A percentile compares a stretch with the other conserved stretches of the same genome.
Conservation (phyloP, 1,140 invertebrate species). For the Drosophila rufa region DNA sequence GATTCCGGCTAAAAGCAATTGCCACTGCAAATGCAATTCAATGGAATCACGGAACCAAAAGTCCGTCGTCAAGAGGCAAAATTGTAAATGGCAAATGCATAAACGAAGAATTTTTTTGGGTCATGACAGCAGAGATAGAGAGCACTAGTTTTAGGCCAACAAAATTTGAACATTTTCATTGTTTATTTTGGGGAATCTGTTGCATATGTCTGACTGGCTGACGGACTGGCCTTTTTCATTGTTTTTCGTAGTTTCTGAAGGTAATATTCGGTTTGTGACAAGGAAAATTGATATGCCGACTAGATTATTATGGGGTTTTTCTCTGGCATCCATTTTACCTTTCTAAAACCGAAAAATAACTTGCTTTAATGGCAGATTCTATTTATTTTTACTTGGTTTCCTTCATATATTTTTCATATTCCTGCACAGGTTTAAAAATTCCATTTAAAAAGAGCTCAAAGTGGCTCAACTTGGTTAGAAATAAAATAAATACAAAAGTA, state of each 20-base stretch:
- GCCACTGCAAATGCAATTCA: conserved; percentile 35
- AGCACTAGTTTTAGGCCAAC: conserved; percentile 5
- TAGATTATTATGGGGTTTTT: no score
- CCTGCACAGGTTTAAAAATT: conserved; percentile 27
- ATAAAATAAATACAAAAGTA: conserved; percentile 18
- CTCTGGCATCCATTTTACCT: no score
- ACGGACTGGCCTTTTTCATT: background rate
- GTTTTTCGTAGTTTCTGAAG: background rate
- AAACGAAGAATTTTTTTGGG: conserved; percentile 6
- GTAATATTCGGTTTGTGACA: background rate
- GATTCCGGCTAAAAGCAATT: conserved; percentile 45
- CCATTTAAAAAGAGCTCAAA: conserved; percentile 30
- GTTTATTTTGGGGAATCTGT: conserved; percentile 9
- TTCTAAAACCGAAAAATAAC: no score
- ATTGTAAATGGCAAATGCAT: conserved; percentile 14
- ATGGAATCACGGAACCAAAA: conserved; percentile 8
- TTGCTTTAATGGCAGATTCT: no score
- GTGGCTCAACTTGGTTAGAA: conserved; percentile 18
- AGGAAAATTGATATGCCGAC: background rate
- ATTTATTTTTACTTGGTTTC: background rate
- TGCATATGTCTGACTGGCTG: background rate
- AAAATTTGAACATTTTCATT: conserved; percentile 4
- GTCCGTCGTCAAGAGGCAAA: background rate
- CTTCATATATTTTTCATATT: conserved; percentile 7
- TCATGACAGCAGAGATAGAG: background rate